A percentile compares a stretch with the other conserved stretches of the same genome.
Conservation (phyloP, 2,797 vertebrate genomes). For the Sebastes wilsoni region DNA sequence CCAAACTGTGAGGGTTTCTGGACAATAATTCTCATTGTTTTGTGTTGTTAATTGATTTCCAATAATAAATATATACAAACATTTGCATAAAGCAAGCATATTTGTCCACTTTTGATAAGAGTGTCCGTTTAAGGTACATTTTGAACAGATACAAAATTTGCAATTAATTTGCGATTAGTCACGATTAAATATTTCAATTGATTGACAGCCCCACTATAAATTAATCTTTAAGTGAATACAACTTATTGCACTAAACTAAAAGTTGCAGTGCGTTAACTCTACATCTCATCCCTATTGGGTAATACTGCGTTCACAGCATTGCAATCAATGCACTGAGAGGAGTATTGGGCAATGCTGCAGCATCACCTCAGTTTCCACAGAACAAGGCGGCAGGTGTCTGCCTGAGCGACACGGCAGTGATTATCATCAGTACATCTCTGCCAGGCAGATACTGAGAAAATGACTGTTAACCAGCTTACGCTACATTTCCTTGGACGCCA, state of each 20-base stretch:
- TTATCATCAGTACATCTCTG: slow-evolving; percentile 73
- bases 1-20: no score
- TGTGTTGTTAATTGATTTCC: no score
- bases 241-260: neutral
- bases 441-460: slow-evolving; percentile 67
- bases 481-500: slow-evolving; percentile 72
- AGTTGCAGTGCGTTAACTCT: neutral
- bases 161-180: no score
- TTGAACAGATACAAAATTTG: no score
- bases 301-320: neutral
- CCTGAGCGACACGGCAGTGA: slow-evolving; percentile 20
- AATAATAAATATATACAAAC: no score
- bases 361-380: slow-evolving; percentile 57
- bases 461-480: slow-evolving; percentile 64
- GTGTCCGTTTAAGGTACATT: no score
- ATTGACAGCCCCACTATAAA: neutral
- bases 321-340: slow-evolving; percentile 12
- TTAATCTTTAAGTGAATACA: neutral
- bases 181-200: no score
- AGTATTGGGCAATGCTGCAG: slow-evolving; percentile 27
- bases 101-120: no score
- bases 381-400: slow-evolving; percentile 65
- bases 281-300: neutral
- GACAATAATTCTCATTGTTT: no score
- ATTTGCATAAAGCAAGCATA: no score